Percentiles rank a stretch among this genome's conserved stretches.
phyloP scores from a whole-genome alignment of 2,113 vertebrate species.

The Thomomys bottae region DNA sequence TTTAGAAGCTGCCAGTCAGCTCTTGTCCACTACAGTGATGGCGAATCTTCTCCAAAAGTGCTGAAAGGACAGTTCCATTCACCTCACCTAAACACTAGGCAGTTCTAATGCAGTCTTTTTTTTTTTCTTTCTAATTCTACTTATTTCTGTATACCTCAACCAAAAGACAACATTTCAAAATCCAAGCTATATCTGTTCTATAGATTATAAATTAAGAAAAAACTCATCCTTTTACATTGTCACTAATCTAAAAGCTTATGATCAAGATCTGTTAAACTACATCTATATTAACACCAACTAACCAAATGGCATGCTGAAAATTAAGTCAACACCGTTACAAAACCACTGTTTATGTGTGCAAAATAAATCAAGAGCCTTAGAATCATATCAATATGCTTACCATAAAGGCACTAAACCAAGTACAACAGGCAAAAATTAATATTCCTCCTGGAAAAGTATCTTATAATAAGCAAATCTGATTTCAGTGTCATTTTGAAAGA shows the following conservation, averaged over 20 bases:
- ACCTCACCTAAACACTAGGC: background rate
- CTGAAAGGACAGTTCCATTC: slow-evolving; percentile 56
- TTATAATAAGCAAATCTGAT: slow-evolving; percentile 60
- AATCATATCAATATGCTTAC: slow-evolving; percentile 24
- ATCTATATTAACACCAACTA: background rate
- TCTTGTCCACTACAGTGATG: background rate
- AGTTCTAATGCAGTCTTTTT: background rate
- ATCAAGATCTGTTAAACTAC: background rate
- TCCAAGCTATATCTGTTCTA: background rate
- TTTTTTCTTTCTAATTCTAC: slow-evolving; percentile 31
- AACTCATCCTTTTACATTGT: background rate
- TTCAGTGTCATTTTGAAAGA: slow-evolving; percentile 63
- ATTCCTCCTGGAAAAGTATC: background rate
- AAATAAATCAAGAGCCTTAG: slow-evolving; percentile 1
- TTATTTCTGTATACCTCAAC: slow-evolving; percentile 16
- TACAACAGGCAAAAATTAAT: slow-evolving; percentile 2
- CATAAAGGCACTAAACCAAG: slow-evolving; percentile 14
- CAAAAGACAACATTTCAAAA: slow-evolving; percentile 32
- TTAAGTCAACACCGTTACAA: slow-evolving; percentile 27
- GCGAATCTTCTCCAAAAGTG: background rate
- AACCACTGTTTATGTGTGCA: slow-evolving; percentile 9
- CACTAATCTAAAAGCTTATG: background rate
- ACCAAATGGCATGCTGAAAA: slow-evolving; percentile 26
- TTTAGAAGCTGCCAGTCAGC: background rate
- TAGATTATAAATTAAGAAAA: slow-evolving; percentile 36